phyloP scores from a whole-genome alignment of 1,140 invertebrate species.

The Drosophila tani region DNA sequence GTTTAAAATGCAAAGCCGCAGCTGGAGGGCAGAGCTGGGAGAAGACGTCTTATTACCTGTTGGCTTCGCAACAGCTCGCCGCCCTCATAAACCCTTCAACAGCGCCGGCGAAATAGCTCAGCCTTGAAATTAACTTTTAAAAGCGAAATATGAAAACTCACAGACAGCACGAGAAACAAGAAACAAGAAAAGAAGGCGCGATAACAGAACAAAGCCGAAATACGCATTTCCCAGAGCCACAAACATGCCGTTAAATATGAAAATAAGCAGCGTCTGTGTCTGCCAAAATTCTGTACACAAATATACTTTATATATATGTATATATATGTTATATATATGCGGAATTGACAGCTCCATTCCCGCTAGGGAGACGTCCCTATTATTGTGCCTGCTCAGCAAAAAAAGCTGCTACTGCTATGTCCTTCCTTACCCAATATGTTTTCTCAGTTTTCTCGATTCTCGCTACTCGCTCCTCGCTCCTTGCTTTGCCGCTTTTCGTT shows the following conservation, averaged over 20 bases:
- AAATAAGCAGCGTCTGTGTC: conserved; percentile 52
- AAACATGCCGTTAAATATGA: conserved; percentile 70
- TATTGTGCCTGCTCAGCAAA: conserved; percentile 53
- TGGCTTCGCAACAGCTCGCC: conserved; percentile 54
- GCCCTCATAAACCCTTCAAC: conserved; percentile 68
- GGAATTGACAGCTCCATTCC: conserved; percentile 47
- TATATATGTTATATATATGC: conserved; percentile 1
- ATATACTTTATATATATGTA: not conserved
- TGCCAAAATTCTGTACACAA: conserved; percentile 1
- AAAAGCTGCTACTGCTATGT: conserved; percentile 27
- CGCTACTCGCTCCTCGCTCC: not conserved
- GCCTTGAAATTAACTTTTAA: conserved; percentile 82
- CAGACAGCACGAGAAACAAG: not conserved
- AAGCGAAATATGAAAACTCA: conserved; percentile 61
- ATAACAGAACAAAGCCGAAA: conserved; percentile 40
- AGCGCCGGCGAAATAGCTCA: conserved; percentile 66
- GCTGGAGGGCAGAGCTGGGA: not conserved
- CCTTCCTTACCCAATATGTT: conserved; percentile 55
- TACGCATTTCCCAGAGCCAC: conserved; percentile 44
- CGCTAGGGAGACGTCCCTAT: conserved; percentile 21
- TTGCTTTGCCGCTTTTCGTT: not conserved
- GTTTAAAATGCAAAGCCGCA: conserved; percentile 74
- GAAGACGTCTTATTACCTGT: conserved; percentile 31
- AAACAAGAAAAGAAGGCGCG: conserved; percentile 12
- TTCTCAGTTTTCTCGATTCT: conserved; percentile 10